Base-by-base conservation (phyloP, 2,888 invertebrate genomes). In the Cyclophora punctaria region DNA sequence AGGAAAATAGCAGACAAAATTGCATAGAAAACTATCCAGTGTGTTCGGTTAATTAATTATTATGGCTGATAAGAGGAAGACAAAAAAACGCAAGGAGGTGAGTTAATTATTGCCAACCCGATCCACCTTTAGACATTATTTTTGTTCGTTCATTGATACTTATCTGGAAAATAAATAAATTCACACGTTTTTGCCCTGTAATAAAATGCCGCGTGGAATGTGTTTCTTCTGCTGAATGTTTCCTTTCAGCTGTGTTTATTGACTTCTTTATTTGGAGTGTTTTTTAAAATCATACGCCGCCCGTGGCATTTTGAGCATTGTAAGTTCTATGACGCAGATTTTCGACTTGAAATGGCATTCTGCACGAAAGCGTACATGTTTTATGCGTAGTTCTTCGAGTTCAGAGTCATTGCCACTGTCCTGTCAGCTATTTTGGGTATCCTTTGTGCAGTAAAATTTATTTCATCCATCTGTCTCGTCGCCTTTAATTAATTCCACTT, bases 1-100 rank as follows among this genome's bases (percentile, higher is more conserved):
- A 4, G 35, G 55, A 52, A 42, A 48, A 51, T 20, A 20, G 20
- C 20, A 20, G 20, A 20, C 20, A 20, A 20, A 20, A 20, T 20
- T 20, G 20, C 20, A 20, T 20, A 20, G 20, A 20, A 20, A 20
- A 20, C 20, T 20, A 20, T 20, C 47, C 35, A 52, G 40, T 55
- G 56, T 5, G 40, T 40, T 7, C 2, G 40, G 40, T 40, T 40
- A 7, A 40, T 7, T 42, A n/a, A 42, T 42, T 7, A 42, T 7
- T 69, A 88, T 88, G 88, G 83, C 88, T 73, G 88, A 88, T 62
- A 88, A 88, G 70, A 78, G 88, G 55, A 88, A 88, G 79, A 80
- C 79, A 56, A 86, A 83, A 73, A 88, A 86, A 66, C 88, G 88
- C 52, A 88, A 86, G 75, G 88, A 88, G 75, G 88, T 86, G 72